Evolutionary conservation across 1,140 invertebrate species (phyloP).

Genomic region (Papilio machaon): DNA sequence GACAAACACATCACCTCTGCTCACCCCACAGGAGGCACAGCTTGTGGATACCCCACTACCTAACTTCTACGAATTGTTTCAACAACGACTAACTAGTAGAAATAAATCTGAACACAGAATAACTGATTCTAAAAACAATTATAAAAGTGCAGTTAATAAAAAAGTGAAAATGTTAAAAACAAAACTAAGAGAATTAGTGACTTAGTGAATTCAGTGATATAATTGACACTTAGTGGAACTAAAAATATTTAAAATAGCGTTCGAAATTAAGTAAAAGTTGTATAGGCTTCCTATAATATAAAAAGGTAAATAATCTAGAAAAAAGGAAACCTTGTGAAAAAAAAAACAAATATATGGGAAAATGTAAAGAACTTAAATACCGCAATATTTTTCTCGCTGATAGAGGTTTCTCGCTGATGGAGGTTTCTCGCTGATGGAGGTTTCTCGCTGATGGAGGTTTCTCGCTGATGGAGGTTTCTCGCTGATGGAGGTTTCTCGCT

Average conservation of each 20-base stretch:
- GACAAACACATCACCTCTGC: constrained; percentile 21
- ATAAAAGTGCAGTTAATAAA: constrained; percentile 74
- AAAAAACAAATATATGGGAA: too few species aligned
- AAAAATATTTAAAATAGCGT: background rate
- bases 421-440: too few species aligned
- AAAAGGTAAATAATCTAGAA: too few species aligned
- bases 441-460: too few species aligned
- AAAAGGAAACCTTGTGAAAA: too few species aligned
- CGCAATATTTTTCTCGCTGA: too few species aligned
- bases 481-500: too few species aligned
- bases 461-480: too few species aligned
- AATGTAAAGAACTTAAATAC: too few species aligned
- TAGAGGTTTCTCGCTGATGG: too few species aligned
- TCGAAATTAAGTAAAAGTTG: background rate
- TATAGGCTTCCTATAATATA: too few species aligned
- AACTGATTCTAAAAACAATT: constrained; percentile 58
- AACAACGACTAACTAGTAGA: constrained; percentile 65
- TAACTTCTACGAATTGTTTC: constrained; percentile 76
- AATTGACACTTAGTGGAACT: background rate
- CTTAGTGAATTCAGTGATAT: constrained; percentile 46
- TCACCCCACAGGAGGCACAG: constrained; percentile 37
- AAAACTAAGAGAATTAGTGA: constrained; percentile 76
- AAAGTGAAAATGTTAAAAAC: constrained; percentile 75
- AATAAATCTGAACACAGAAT: constrained; percentile 49
- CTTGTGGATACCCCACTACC: constrained; percentile 69